Base-by-base conservation (phyloP, 2,113 vertebrate genomes). In the Colaptes auratus region DNA sequence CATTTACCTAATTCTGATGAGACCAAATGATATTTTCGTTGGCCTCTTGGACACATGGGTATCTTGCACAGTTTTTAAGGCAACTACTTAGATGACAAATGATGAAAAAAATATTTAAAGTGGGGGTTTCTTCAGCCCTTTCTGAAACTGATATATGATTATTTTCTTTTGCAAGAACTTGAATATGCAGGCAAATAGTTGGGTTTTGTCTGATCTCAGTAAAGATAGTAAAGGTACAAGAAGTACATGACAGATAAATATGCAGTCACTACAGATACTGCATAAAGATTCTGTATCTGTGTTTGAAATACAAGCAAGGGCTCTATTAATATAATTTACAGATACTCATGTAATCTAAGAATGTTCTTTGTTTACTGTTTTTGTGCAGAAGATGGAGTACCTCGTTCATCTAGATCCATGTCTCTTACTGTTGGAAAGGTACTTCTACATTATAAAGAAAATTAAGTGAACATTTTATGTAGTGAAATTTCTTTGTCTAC, bases 381-480 rank as follows among this genome's bases (percentile, higher is more conserved):
- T 81, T 90, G 44, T 96, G 44, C 96, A 99, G 99, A 99, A 94
- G 99, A 99, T 36, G 99, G 99, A 25, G 98, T 99, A 70, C 98
- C 99, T 89, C 98, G 99, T 61, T 86, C 99, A 7, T 98, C 98
- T 2, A 98, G 99, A 94, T 99, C 99, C 60, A 99, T 99, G 99
- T 99, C 99, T 48, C 98, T 99, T 90, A 99, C 98, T 25, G 97
- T 99, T 96, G 99, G 99, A 97, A 99, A 99, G 98, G 99, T 99
- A n/a, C n/a, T n/a, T n/a, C n/a, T n/a, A 31, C 35, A 75, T 71
- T 53, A 76, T 33, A 77, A 92, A 86, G 58, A 75, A 79, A 83
- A 77, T 4, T 0, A 70, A 84, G 14, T n/a, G 14, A 66, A 33
- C 1, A 4, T 63, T 86, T 72, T 73, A 24, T 59, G 18, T 56